Conservation (phyloP, 2,888 invertebrate species). For the Temnothorax unifasciatus region DNA sequence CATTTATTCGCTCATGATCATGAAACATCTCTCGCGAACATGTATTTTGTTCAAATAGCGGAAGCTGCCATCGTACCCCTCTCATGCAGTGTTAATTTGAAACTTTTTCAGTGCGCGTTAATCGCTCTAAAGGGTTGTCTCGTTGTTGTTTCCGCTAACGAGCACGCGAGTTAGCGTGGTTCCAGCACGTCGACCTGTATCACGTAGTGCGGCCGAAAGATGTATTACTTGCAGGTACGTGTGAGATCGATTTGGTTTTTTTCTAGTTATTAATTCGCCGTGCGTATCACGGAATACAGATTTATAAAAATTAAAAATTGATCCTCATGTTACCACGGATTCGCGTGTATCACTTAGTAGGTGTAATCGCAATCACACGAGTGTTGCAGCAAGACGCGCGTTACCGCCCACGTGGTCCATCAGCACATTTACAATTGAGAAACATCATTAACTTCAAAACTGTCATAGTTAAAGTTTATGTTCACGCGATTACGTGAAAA, state of each 20-base stretch:
- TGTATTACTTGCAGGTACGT: slow-evolving; percentile 74
- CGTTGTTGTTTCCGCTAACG: slow-evolving; percentile 41
- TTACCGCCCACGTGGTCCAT: slow-evolving; percentile 20
- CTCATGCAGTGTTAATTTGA: slow-evolving; percentile 24
- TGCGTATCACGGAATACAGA: background rate
- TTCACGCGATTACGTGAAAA: background rate
- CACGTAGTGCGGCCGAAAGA: slow-evolving; percentile 45
- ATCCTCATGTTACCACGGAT: background rate
- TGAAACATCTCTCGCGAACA: background rate
- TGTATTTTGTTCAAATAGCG: background rate
- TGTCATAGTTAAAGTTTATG: background rate
- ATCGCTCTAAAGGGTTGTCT: slow-evolving; percentile 25
- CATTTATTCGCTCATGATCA: slow-evolving; percentile 7
- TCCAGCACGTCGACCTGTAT: slow-evolving; percentile 41
- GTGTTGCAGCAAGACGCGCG: slow-evolving; percentile 5
- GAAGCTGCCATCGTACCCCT: background rate
- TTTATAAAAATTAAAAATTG: background rate
- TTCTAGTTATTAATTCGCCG: background rate
- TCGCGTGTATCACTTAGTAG: background rate
- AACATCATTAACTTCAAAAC: slow-evolving; percentile 1
- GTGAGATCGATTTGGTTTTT: background rate
- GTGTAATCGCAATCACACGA: background rate
- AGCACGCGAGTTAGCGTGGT: slow-evolving; percentile 57
- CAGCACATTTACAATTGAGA: slow-evolving; percentile 33
- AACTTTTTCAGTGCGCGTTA: slow-evolving; percentile 52